phyloP scores from a whole-genome alignment of 2,797 vertebrate genomes.

The Hippopotamyrus pictus region DNA sequence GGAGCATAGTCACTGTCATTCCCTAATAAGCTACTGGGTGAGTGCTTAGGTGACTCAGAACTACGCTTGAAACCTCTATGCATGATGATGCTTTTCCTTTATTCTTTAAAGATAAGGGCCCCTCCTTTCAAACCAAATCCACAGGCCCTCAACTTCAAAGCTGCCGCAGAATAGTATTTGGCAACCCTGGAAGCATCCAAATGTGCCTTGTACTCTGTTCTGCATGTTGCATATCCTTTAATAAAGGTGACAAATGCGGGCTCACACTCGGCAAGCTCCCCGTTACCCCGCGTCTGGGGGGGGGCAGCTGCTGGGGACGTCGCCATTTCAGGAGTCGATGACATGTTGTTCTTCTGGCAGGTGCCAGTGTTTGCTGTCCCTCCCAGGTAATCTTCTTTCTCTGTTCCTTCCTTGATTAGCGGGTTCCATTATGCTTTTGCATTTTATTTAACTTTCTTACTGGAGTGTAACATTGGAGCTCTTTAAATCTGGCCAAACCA shows the following conservation, averaged over 20 bases:
- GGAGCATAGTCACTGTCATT: neutral
- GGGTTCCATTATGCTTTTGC: neutral
- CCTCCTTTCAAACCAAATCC: neutral
- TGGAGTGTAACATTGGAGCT: neutral
- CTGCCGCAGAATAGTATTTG: neutral
- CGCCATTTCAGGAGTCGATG: too few species aligned
- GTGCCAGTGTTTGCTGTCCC: neutral
- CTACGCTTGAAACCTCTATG: neutral
- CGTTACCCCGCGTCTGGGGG: neutral
- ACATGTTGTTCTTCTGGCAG: neutral
- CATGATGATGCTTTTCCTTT: neutral
- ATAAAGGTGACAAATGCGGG: neutral
- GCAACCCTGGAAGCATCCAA: neutral
- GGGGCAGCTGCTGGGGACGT: neutral
- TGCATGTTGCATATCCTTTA: neutral
- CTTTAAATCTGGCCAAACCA: neutral
- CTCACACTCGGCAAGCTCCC: neutral
- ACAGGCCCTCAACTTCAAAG: slow-evolving; percentile 5
- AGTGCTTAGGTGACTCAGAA: neutral
- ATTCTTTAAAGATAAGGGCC: neutral
- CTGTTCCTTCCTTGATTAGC: neutral
- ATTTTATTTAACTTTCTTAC: neutral
- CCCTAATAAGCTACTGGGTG: neutral
- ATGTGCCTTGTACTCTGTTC: neutral
- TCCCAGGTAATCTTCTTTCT: neutral